Evolutionary conservation across 2,888 invertebrate genomes (phyloP), one percentile per base, ranked within the genome.

Genomic region (Agonopterix heracliana): DNA sequence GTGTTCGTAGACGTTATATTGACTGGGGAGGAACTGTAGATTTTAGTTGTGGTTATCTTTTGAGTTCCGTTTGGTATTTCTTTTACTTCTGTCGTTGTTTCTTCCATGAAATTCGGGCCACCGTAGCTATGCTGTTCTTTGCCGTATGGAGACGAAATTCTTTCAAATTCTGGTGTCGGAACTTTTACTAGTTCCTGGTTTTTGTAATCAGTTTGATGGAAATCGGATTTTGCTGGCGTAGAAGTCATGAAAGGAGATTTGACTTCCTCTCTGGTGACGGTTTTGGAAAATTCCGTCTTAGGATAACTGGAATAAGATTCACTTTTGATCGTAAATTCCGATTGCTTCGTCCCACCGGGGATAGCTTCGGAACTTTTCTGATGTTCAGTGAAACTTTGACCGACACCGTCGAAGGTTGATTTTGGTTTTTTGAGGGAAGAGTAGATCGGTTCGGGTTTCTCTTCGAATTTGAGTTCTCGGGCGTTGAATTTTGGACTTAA

Each of bases 21-120:
- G 1, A 90, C 89, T 0, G 90, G 90, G 0, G 90, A 89, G 0
- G 90, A 90, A 49, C 90, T 88, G 64, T 90, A 90, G 1, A 90
- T 84, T 50, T 90, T 90, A 0, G 90, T 90, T 0, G 89, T 90
- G 0, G 90, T 89, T 0, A 90, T 82, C 52, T 90, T 90, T 45
- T 90, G 81, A 0, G 88, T 89, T 1, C 90, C 90, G 36, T 90
- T 90, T 0, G 91, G 91, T 43, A 89, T 81, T 36, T 85, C 82
- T 51, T 90, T 90, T 0, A 86, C 89, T 49, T 91, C 91, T 0
- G 89, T 89, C 0, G 80, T 89, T 0, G 89, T 89, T 61, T 89
- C 89, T 44, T 89, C 89, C 66, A 76, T 81, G 54, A 69, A 89
- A 47, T 89, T 85, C 0, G 89, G 89, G 3, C 82, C 87, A 3